Conservation (phyloP, 2,113 vertebrate genomes). For the Salvator merianae region DNA sequence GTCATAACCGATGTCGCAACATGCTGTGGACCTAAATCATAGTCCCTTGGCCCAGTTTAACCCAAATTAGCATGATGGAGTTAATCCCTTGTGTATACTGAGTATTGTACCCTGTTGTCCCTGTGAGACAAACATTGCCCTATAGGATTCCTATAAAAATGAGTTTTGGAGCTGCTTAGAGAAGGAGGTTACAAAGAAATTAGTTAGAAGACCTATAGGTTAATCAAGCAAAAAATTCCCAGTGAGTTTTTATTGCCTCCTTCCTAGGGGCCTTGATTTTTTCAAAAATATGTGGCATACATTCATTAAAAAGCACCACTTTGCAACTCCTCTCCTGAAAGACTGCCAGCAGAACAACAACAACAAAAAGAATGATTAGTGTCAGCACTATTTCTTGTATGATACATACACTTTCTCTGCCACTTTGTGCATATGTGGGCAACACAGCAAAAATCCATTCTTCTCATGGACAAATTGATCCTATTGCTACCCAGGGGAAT, state of each 20-base stretch:
- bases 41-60: too few relatives aligned
- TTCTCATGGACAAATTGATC: not conserved
- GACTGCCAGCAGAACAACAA: constrained; percentile 4
- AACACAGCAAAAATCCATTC: not conserved
- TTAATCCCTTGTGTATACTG: too few relatives aligned
- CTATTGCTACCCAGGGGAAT: not conserved
- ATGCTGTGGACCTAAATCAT: too few relatives aligned
- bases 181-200: not conserved
- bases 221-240: constrained; percentile 6
- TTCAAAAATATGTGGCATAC: constrained; percentile 5
- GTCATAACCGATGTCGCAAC: too few relatives aligned
- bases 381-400: not conserved
- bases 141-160: not conserved
- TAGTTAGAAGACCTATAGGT: not conserved
- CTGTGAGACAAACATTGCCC: not conserved
- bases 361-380: not conserved
- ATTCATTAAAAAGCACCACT: not conserved
- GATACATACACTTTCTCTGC: not conserved
- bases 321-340: not conserved
- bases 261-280: not conserved
- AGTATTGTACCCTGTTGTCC: not conserved
- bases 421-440: not conserved
- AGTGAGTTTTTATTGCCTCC: not conserved
- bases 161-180: constrained; percentile 8
- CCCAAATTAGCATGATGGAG: too few relatives aligned